Evolutionary conservation across 2,888 invertebrate species (phyloP).

Genomic region (Agrenia bidenticulata): DNA sequence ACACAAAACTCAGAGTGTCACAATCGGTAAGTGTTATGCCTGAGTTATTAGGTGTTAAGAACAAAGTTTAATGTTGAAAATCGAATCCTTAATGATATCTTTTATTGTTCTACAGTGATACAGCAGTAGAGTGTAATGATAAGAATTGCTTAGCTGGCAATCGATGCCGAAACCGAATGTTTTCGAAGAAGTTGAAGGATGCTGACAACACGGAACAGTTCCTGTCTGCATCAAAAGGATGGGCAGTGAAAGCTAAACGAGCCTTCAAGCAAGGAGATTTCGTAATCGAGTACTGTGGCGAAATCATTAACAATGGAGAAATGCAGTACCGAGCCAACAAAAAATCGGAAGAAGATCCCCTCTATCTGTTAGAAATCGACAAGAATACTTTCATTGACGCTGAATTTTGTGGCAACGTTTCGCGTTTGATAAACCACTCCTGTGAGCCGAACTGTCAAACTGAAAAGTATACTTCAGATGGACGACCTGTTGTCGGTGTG

Average conservation of each 20-base stretch:
- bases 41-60: too few species aligned
- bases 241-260: constrained; percentile 38
- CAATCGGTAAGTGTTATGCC: constrained; percentile 41
- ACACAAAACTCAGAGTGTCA: constrained; percentile 37
- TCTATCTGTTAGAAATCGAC: constrained; percentile 47
- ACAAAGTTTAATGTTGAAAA: too few species aligned
- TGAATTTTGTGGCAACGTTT: constrained; percentile 46
- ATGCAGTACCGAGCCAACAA: constrained; percentile 31
- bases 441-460: constrained; percentile 49
- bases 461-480: constrained; percentile 42
- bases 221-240: constrained; percentile 38
- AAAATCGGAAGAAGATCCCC: constrained; percentile 46
- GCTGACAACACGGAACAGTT: constrained; percentile 29
- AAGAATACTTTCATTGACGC: constrained; percentile 46
- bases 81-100: background rate
- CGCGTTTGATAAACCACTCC: constrained; percentile 49
- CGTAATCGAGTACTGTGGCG: constrained; percentile 50
- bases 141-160: constrained; percentile 33
- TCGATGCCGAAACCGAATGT: constrained; percentile 47
- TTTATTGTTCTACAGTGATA: constrained; percentile 31
- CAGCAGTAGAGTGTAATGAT: constrained; percentile 47
- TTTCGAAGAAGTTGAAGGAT: constrained; percentile 28
- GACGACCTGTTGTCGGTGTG: constrained; percentile 45
- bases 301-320: constrained; percentile 44
- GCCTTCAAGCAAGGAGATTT: constrained; percentile 41